These are phyloP conservation scores for Coreoperca whiteheadi DNA, from an alignment of 2,113 vertebrate genomes.

Conservation along the genomic window DNA sequence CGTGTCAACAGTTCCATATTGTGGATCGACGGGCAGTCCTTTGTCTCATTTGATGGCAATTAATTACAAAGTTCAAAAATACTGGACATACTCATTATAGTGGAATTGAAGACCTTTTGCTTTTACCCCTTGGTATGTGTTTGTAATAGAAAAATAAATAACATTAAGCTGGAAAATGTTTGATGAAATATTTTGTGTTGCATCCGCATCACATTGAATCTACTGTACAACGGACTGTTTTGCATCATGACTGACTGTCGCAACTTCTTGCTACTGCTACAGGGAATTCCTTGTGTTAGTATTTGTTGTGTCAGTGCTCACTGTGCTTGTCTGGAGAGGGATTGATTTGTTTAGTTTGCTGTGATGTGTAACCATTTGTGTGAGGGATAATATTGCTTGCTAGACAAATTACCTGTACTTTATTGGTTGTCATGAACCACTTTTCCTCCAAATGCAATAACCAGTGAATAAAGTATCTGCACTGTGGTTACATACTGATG, in stretches of 20 bases:
- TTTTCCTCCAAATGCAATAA: conserved; percentile 11
- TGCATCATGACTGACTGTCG: background rate
- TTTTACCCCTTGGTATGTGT: background rate
- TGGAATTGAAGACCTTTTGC: background rate
- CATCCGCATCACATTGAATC: background rate
- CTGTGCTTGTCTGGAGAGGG: background rate
- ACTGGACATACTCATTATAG: background rate
- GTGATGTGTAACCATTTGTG: background rate
- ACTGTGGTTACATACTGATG: background rate
- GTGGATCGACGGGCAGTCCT: background rate
- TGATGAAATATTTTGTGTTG: background rate
- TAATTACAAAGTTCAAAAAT: background rate
- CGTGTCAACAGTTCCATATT: background rate
- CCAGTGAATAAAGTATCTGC: background rate
- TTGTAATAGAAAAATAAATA: background rate
- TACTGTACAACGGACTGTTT: background rate
- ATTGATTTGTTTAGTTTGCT: conserved; percentile 1
- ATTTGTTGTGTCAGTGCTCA: background rate
- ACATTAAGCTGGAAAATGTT: background rate
- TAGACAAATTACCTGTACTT: background rate
- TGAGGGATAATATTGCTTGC: background rate
- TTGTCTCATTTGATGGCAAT: background rate
- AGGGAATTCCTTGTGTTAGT: background rate
- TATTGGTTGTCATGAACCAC: conserved; percentile 3
- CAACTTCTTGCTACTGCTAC: background rate